Evolutionary conservation across 2,113 vertebrate species (phyloP), one percentile per base, ranked within the genome.

Genomic region (Galbula dea): DNA sequence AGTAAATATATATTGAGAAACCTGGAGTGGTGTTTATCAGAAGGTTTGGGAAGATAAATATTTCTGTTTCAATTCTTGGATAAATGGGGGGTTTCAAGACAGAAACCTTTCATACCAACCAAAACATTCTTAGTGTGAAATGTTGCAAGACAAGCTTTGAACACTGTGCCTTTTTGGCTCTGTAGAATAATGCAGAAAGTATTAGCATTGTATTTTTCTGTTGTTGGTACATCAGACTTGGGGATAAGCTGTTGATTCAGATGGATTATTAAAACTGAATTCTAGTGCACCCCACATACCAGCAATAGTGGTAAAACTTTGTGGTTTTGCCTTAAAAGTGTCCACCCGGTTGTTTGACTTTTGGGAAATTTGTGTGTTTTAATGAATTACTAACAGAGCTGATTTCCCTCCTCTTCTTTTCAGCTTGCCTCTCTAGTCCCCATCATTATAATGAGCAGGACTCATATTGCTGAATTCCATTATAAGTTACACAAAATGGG

Each of bases 401-500:
- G 76, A 83, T 92, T 91, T 94, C 48, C 65, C 39, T 79, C 30
- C 32, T 67, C 23, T 34, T 63, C 67, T 77, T 86, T 85, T 43
- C 72, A 88, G 72, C 24, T 94, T 79, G 29, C 55, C 36, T 73
- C 68, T 89, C 89, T 48, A 51, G 81, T 83, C 48, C 59, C 71
- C 63, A 57, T 43, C 63, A 8, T 41, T 67, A 63, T 74, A 89
- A 91, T 11, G n/a, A 94, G 83, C 61, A 78, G 76, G 68, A 77
- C 52, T 88, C 45, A 62, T 26, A 22, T 88, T 94, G 79, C 79
- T 90, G 91, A 91, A 90, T 95, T 89, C 87, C 82, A 68, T 91
- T 94, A 74, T 39, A 90, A 95, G 65, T 88, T 94, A 63, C 87
- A 77, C 73, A 86, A 96, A 95, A 92, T 76, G 81, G 85, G 78